These are phyloP conservation scores for Penaeus indicus DNA, from an alignment of 1,140 invertebrate genomes.

Conservation along the genomic window DNA sequence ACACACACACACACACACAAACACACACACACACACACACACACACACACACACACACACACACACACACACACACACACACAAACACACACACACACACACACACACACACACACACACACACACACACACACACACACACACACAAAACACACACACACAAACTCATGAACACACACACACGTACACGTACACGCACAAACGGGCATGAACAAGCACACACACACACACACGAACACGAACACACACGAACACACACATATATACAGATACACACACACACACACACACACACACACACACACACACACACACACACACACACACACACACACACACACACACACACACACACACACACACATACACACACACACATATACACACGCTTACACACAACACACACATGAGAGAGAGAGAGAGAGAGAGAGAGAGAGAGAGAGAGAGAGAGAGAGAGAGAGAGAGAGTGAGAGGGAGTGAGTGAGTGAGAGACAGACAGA, in stretches of 20 bases:
- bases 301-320: neutral
- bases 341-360: neutral
- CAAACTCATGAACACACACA: neutral
- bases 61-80: slow-evolving; percentile 15
- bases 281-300: too few relatives aligned
- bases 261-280: slow-evolving; percentile 6
- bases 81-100: neutral
- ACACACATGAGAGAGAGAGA: neutral
- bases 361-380: neutral
- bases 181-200: neutral
- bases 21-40: neutral
- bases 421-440: neutral
- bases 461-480: neutral
- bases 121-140: neutral
- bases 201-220: neutral
- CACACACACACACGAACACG: neutral
- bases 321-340: neutral
- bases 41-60: neutral
- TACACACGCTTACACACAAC: neutral
- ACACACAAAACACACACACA: neutral
- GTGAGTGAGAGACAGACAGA: too few relatives aligned
- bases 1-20: neutral
- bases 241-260: neutral
- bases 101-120: neutral
- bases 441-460: slow-evolving; percentile 3